Percentiles rank a stretch among this genome's conserved stretches.
These are phyloP conservation scores for Chelmon rostratus DNA, from an alignment of 2,797 vertebrate species.

Conservation along the genomic window DNA sequence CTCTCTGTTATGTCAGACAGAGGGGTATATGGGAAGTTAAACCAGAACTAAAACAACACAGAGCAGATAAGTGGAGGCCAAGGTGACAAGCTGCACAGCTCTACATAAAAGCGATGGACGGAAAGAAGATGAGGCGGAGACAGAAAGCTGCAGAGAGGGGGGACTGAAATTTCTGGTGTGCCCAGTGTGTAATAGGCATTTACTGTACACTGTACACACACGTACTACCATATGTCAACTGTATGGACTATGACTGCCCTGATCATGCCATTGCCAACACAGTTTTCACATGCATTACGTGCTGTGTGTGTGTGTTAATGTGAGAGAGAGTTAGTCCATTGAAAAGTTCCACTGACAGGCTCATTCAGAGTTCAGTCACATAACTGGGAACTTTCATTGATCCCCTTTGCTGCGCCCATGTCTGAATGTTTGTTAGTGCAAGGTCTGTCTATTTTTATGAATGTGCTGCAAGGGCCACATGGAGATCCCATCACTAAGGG, in stretches of 20 bases:
- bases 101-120: constrained; percentile 9
- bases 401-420: no score
- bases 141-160: neutral
- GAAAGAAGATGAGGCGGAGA: constrained; percentile 25
- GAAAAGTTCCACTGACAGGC: constrained; percentile 4
- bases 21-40: neutral
- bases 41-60: constrained; percentile 12
- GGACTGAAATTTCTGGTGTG: constrained; percentile 23
- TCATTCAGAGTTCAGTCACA: constrained; percentile 1
- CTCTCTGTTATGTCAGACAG: neutral
- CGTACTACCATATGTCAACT: neutral
- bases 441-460: neutral
- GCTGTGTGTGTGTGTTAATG: neutral
- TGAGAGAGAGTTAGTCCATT: neutral
- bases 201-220: neutral
- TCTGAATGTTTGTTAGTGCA: neutral
- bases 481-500: neutral
- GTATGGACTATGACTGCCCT: constrained; percentile 1
- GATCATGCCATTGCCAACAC: neutral
- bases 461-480: neutral
- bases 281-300: neutral
- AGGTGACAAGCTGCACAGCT: constrained; percentile 21
- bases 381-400: no score
- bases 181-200: constrained; percentile 8
- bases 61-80: constrained; percentile 18